These are phyloP conservation scores for Neuroterus valhalla DNA, from an alignment of 1,140 invertebrate species.

Conservation along the genomic window DNA sequence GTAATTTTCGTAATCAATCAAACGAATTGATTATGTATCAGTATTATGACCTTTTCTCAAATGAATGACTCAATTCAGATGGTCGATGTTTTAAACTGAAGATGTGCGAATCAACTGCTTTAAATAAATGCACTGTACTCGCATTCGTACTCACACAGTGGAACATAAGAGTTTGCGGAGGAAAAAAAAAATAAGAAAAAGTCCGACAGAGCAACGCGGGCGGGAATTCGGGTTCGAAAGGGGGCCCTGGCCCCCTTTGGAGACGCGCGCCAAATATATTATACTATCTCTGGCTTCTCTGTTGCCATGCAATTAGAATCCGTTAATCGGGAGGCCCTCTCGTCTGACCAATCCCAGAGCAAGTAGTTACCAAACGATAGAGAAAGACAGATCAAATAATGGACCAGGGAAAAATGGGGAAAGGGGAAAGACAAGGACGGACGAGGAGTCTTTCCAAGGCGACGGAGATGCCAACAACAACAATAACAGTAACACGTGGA, in stretches of 20 bases:
- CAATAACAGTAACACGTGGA: constrained; percentile 69
- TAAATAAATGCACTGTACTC: constrained; percentile 7
- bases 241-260: constrained; percentile 62
- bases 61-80: no score
- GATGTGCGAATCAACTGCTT: neutral
- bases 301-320: constrained; percentile 74
- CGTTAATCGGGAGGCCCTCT: constrained; percentile 66
- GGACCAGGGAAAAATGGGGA: constrained; percentile 3
- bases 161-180: constrained; percentile 27
- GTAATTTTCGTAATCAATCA: no score
- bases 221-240: constrained; percentile 54
- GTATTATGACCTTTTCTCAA: no score
- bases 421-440: constrained; percentile 16
- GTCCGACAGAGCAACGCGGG: neutral
- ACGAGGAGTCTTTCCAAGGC: neutral
- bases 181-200: constrained; percentile 26
- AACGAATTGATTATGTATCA: no score
- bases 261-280: constrained; percentile 66
- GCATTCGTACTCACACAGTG: constrained; percentile 16
- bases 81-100: constrained; percentile 18
- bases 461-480: constrained; percentile 66
- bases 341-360: constrained; percentile 26
- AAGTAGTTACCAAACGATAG: constrained; percentile 39
- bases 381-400: constrained; percentile 33
- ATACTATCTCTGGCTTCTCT: constrained; percentile 70